A percentile compares a stretch with the other conserved stretches of the same genome.
These are phyloP conservation scores for Candidula unifasciata DNA, from an alignment of 2,888 invertebrate genomes.

Conservation along the genomic window DNA sequence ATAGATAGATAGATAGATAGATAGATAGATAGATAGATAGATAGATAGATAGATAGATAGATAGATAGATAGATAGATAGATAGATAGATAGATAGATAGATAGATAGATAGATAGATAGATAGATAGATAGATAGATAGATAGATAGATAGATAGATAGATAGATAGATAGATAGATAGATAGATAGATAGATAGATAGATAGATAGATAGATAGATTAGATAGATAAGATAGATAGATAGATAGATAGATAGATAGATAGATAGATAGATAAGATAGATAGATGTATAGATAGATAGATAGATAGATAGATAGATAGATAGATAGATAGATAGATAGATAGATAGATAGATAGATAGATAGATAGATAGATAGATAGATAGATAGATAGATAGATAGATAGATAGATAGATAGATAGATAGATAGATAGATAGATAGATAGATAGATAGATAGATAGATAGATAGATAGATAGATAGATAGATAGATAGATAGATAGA, in stretches of 20 bases:
- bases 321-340: background rate
- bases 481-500: background rate
- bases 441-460: constrained; percentile 12
- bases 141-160: too few relatives aligned
- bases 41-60: background rate
- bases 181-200: too few relatives aligned
- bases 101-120: too few relatives aligned
- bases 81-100: too few relatives aligned
- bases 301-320: background rate
- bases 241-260: too few relatives aligned
- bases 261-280: too few relatives aligned
- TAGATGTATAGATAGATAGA: too few relatives aligned
- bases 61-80: background rate
- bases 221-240: background rate
- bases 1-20: background rate
- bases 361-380: constrained; percentile 32
- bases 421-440: constrained; percentile 9
- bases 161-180: too few relatives aligned
- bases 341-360: constrained; percentile 4
- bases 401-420: constrained; percentile 24
- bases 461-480: background rate
- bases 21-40: background rate
- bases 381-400: background rate
- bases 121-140: too few relatives aligned
- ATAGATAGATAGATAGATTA: too few relatives aligned